Evolutionary conservation across 2,888 invertebrate genomes (phyloP), one percentile per base, ranked within the genome.

Genomic region (Euzophera pinguis): DNA sequence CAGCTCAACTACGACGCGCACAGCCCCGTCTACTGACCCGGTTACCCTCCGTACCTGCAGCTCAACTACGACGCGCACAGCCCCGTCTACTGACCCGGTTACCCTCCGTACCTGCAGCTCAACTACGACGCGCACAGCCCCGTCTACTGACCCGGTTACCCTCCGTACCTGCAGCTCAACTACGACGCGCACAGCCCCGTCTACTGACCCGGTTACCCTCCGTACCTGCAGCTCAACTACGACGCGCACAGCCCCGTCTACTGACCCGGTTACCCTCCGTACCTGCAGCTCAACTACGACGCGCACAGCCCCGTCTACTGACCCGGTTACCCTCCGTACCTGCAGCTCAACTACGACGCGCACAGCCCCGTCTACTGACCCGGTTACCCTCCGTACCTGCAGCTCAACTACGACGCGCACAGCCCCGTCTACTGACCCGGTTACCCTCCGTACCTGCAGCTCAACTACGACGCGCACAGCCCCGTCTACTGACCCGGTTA

Each of bases 1-100:
- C 94, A 94, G 80, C 93, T 94, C 76, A 94, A 93, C 89, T 94
- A 94, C 84, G 94, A 94, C 84, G 91, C 92, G 45, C 94, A 94
- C 81, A 94, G 93, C 87, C 92, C 93, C 71, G 93, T 93, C 70
- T 93, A 93, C 91, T 75, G 77, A 75, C 70, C 67, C 50, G 8
- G 10, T 7, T 12, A 10, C 68, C 94, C 94, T 59, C 93, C 94
- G 49, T 94, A 94, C 81, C 90, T 94, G 69, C 94, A 94, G 80
- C 93, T 94, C 76, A 94, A 93, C 89, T 94, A 94, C 84, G 94
- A 94, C 84, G 91, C 92, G 45, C 94, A 94, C 81, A 94, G 93
- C 87, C 92, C 93, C 71, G 93, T 93, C 70, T 93, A 93, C 91
- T 75, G 77, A 75, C 70, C 67, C 50, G 8, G 10, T 7, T 12